phyloP scores from a whole-genome alignment of 2,888 invertebrate genomes.

The Dicranocentrus wangi region DNA sequence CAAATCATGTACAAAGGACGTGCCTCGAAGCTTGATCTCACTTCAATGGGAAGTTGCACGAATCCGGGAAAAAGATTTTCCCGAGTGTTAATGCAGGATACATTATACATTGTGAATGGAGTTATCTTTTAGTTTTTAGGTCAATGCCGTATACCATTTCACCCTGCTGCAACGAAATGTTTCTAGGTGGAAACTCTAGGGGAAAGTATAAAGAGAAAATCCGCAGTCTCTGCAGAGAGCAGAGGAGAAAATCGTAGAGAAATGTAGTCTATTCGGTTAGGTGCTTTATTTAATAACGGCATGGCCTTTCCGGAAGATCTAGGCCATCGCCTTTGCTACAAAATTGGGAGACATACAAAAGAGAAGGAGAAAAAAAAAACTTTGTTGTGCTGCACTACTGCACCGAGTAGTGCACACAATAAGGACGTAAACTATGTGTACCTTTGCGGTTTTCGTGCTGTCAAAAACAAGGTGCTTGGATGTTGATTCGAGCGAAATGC shows the following conservation, averaged over 20 bases:
- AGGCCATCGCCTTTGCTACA: conserved; percentile 42
- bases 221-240: conserved; percentile 48
- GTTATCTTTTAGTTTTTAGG: conserved; percentile 49
- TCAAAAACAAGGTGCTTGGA: not conserved
- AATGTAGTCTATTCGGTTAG: conserved; percentile 3
- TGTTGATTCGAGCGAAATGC: too few relatives aligned
- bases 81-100: not conserved
- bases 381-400: too few relatives aligned
- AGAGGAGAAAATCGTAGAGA: conserved; percentile 9
- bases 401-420: too few relatives aligned
- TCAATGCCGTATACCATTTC: conserved; percentile 33
- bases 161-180: conserved; percentile 12
- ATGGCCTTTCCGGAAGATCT: conserved; percentile 52
- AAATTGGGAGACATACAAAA: not conserved
- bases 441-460: too few relatives aligned
- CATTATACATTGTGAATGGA: not conserved
- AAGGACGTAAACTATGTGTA: too few relatives aligned
- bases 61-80: too few relatives aligned
- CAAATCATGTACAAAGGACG: too few relatives aligned
- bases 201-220: conserved; percentile 12
- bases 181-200: not conserved
- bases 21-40: too few relatives aligned
- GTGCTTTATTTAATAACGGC: conserved; percentile 32
- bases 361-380: not conserved
- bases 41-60: too few relatives aligned